Base-by-base conservation (phyloP, 2,888 invertebrate species). In the Zhuqinia jingwanae region DNA sequence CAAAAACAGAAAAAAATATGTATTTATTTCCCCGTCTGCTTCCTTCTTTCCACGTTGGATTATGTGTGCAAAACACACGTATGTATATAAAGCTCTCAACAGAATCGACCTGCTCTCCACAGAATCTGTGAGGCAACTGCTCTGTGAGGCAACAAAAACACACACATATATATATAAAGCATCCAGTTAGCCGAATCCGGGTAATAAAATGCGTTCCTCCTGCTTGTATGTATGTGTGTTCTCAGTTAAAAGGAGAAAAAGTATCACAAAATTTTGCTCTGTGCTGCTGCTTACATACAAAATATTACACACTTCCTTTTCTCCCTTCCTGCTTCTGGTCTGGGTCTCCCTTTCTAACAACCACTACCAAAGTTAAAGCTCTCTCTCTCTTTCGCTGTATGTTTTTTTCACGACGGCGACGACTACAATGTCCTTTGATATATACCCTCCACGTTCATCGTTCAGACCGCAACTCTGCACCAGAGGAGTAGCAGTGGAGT, bases 101-200 rank as follows among this genome's bases (percentile, higher is more conserved):
- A 20, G 56, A 56, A 73, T 13, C 25, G 65, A 65, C 30, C 79
- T 50, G 63, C 79, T 79, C 79, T 79, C 65, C 20, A 47, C 79
- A 63, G 63, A 79, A 47, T 79, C 79, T 47, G 65, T n/a, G 79
- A 63, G 65, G 30, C 58, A 79, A 79, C 79, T 79, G 79, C n/a
- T 79, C 79, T 47, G 65, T n/a, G 79, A 63, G 65, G 30, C 58
- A 79, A 79, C 79, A 65, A 65, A 63, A 45, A n/a, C n/a, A n/a
- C n/a, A n/a, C n/a, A n/a, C n/a, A n/a, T n/a, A n/a, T n/a, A n/a
- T n/a, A n/a, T n/a, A n/a, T n/a, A n/a, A n/a, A n/a, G n/a, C 47
- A 63, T 45, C 17, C 63, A 22, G 79, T 47, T 27, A 65, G 27
- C 47, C 65, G 65, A 63, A 79, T 58, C 47, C 79, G 45, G 65